A percentile compares a stretch with the other conserved stretches of the same genome.
Evolutionary conservation across 2,888 invertebrate genomes (phyloP).

Genomic region (Emesis castigata): DNA sequence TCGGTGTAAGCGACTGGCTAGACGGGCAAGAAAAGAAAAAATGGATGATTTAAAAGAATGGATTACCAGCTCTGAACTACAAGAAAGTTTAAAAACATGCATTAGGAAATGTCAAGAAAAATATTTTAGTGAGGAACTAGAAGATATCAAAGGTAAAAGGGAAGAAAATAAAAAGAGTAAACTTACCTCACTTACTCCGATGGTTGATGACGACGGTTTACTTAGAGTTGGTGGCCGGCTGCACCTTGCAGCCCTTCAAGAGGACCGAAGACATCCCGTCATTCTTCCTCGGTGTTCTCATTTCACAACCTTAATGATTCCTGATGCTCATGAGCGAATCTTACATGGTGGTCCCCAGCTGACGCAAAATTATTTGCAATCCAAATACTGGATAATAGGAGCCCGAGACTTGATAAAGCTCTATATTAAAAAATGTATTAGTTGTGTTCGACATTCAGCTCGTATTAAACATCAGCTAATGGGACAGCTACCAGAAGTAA

Average conservation of each 20-base stretch:
- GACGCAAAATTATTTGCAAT: constrained; percentile 47
- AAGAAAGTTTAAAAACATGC: constrained; percentile 9
- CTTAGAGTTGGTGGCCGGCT: constrained; percentile 31
- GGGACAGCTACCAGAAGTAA: constrained; percentile 49
- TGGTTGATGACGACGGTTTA: constrained; percentile 18
- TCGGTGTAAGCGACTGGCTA: constrained; percentile 38
- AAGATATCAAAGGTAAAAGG: background rate
- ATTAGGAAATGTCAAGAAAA: constrained; percentile 1
- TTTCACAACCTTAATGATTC: constrained; percentile 40
- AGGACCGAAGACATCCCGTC: constrained; percentile 27
- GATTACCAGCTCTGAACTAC: background rate
- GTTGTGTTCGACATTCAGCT: constrained; percentile 37
- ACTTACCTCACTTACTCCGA: constrained; percentile 12
- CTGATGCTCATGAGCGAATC: constrained; percentile 59
- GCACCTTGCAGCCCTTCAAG: background rate
- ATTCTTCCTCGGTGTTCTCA: constrained; percentile 21
- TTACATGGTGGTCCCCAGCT: constrained; percentile 63
- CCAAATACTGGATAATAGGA: constrained; percentile 49
- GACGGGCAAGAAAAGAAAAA: too few relatives aligned
- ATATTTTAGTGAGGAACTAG: constrained; percentile 9
- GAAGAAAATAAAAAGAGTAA: constrained; percentile 8
- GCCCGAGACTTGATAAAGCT: constrained; percentile 30
- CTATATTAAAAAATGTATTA: constrained; percentile 36
- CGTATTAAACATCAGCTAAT: constrained; percentile 40
- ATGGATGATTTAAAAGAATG: background rate